These are phyloP conservation scores for Cerceris ruficornis DNA, from an alignment of 2,888 invertebrate genomes.

Conservation along the genomic window DNA sequence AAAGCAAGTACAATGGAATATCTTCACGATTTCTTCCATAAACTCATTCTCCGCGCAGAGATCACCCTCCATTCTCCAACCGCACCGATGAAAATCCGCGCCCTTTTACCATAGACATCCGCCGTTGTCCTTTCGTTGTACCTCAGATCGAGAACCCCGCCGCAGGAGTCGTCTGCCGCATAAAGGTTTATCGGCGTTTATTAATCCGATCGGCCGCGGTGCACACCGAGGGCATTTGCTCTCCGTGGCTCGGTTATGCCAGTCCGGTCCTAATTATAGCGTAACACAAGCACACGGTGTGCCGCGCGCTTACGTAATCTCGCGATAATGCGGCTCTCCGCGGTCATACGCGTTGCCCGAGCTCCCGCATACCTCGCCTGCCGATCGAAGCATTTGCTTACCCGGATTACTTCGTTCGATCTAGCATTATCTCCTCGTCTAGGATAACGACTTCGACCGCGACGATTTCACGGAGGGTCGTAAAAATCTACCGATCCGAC, in stretches of 20 bases:
- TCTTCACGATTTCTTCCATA: no score
- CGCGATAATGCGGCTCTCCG: conserved; percentile 69
- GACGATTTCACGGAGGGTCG: conserved; percentile 34
- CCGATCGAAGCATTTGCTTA: conserved; percentile 59
- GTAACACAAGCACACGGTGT: conserved; percentile 69
- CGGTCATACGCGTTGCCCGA: conserved; percentile 39
- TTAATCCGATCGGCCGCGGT: conserved; percentile 55
- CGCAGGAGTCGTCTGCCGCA: no score
- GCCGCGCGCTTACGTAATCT: conserved; percentile 73
- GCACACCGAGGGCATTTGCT: conserved; percentile 20
- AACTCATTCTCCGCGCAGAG: neutral
- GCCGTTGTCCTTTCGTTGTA: neutral
- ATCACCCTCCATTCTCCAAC: neutral
- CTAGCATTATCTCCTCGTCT: conserved; percentile 54
- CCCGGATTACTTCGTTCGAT: conserved; percentile 23
- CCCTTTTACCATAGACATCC: conserved; percentile 35
- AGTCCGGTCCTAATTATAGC: conserved; percentile 73
- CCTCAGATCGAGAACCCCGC: no score
- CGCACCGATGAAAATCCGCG: conserved; percentile 16
- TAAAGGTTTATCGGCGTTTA: no score
- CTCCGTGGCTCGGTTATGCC: conserved; percentile 56
- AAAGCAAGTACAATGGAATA: no score
- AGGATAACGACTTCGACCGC: conserved; percentile 59
- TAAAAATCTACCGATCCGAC: conserved; percentile 28
- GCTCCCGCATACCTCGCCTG: conserved; percentile 65